Conservation (phyloP, 92 coral and sea anemone genomes). For the Epizoanthus rinbou region DNA sequence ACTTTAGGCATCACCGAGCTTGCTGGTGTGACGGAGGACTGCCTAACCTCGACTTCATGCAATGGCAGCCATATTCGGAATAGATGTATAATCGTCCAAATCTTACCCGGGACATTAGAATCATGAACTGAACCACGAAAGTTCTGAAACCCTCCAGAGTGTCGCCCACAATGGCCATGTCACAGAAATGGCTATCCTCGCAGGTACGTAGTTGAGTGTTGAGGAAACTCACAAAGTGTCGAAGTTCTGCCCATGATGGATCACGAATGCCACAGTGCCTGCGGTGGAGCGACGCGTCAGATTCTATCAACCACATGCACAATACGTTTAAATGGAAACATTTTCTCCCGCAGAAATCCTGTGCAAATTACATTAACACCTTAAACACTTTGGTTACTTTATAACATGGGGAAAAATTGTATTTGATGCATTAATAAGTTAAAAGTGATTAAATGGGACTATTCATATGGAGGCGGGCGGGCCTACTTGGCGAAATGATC, state of each 20-base stretch:
- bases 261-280: slow-evolving; percentile 89
- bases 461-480: too few relatives aligned
- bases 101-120: slow-evolving; percentile 86
- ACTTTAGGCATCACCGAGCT: too few relatives aligned
- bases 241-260: slow-evolving; percentile 94
- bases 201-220: slow-evolving; percentile 87
- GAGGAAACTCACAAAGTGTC: slow-evolving; percentile 81
- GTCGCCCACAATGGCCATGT: slow-evolving; percentile 74
- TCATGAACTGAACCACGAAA: slow-evolving; percentile 87
- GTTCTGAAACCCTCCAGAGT: slow-evolving; percentile 82
- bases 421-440: too few relatives aligned
- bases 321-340: not conserved
- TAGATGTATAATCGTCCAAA: not conserved
- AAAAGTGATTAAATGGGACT: too few relatives aligned
- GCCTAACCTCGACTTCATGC: too few relatives aligned
- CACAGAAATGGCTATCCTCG: slow-evolving; percentile 81
- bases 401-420: too few relatives aligned
- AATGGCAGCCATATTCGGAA: not conserved
- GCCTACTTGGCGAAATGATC: too few relatives aligned
- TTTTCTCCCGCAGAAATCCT: not conserved
- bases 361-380: too few relatives aligned
- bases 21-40: too few relatives aligned
- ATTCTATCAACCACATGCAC: too few relatives aligned
- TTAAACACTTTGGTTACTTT: too few relatives aligned
- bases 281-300: not conserved